Percentiles rank a stretch among this genome's conserved stretches.
Conservation (phyloP, 2,888 invertebrate species). For the Rhamphomyia laevipes region DNA sequence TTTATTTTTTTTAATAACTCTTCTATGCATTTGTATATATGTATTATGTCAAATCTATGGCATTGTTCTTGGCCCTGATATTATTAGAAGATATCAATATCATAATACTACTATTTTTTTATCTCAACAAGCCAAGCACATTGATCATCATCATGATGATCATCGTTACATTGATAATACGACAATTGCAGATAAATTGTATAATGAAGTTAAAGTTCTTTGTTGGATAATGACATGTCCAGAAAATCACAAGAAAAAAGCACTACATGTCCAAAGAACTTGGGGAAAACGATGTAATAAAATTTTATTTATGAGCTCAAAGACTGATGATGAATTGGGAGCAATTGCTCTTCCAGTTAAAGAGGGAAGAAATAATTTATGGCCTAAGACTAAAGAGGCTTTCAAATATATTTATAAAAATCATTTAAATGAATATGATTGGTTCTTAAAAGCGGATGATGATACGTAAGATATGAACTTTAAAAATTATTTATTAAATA, state of each 20-base stretch:
- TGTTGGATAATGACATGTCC: conserved; percentile 95
- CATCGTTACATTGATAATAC: conserved; percentile 51
- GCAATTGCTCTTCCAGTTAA: conserved; percentile 64
- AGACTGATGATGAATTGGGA: conserved; percentile 58
- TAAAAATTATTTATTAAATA: too few relatives aligned
- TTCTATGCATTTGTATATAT: too few relatives aligned
- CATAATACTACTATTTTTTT: conserved; percentile 22
- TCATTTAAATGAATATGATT: conserved; percentile 71
- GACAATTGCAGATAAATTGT: conserved; percentile 39
- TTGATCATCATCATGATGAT: conserved; percentile 28
- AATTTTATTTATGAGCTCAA: conserved; percentile 72
- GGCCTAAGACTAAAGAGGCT: conserved; percentile 90
- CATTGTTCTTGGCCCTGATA: background rate
- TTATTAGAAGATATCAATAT: conserved; percentile 22
- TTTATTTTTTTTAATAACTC: too few relatives aligned
- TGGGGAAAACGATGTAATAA: conserved; percentile 85
- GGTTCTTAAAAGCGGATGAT: conserved; percentile 95
- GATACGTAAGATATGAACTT: conserved; percentile 67
- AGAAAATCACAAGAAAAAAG: conserved; percentile 75
- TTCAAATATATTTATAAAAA: conserved; percentile 74
- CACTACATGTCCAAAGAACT: conserved; percentile 78
- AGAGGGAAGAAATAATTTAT: conserved; percentile 77
- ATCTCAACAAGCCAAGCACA: conserved; percentile 23
- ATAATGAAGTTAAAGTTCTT: conserved; percentile 64
- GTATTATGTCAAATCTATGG: background rate